Evolutionary conservation across 1,140 invertebrate species (phyloP).

Genomic region (Elysia chlorotica): DNA sequence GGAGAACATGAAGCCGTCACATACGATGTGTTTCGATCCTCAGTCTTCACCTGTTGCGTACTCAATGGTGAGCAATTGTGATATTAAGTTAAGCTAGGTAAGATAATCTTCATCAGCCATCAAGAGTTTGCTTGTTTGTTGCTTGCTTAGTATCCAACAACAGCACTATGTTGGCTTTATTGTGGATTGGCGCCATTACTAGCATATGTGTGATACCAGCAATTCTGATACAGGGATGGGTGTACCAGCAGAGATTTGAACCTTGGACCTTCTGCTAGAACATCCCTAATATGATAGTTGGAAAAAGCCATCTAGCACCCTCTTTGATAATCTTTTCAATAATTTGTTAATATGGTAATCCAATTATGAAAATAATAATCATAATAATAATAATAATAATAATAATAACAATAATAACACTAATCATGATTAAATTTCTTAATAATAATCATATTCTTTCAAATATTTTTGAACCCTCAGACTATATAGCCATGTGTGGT

Average conservation of each 20-base stretch:
- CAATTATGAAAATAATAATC: not conserved
- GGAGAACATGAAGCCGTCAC: constrained; percentile 37
- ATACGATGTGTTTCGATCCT: constrained; percentile 40
- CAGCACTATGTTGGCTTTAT: too few species aligned
- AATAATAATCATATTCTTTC: not conserved
- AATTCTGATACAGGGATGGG: too few species aligned
- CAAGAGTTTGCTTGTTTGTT: too few species aligned
- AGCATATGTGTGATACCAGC: too few species aligned
- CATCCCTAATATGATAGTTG: too few species aligned
- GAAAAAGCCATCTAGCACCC: too few species aligned
- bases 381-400: not conserved
- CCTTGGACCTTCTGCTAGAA: too few species aligned
- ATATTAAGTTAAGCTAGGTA: too few species aligned
- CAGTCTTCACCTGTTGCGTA: constrained; percentile 42
- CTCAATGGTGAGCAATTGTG: constrained; percentile 42
- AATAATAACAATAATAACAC: not conserved
- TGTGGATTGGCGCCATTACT: too few species aligned
- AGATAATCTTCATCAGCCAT: too few species aligned
- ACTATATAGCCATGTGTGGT: constrained; percentile 38
- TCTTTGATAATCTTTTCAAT: not conserved
- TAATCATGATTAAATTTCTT: not conserved
- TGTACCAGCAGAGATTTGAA: too few species aligned
- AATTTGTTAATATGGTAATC: not conserved
- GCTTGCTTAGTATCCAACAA: too few species aligned
- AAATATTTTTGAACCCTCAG: constrained; percentile 26